Evolutionary conservation across 1,140 invertebrate species (phyloP).

Genomic region (Hylaeus anthracinus): DNA sequence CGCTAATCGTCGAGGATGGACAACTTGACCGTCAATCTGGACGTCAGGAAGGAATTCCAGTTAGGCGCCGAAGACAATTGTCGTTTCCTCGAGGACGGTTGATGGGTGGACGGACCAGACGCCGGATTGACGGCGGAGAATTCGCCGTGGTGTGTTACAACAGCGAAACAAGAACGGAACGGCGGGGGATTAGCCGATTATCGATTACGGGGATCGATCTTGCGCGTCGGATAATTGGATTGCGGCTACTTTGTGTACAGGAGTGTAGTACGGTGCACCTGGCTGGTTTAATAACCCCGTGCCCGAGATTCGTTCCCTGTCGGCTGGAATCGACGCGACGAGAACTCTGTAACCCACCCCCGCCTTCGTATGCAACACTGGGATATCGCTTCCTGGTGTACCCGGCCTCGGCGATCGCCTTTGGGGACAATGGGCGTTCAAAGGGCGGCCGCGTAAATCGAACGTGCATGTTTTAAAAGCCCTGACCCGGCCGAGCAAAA

Average conservation of each 20-base stretch:
- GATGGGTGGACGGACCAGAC: neutral
- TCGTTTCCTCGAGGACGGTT: neutral
- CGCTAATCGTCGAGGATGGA: too few species aligned
- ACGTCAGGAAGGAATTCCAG: neutral
- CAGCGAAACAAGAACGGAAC: neutral
- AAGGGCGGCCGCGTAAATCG: slow-evolving; percentile 21
- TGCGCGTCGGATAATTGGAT: slow-evolving; percentile 54
- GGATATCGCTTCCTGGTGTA: slow-evolving; percentile 32
- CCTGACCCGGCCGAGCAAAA: neutral
- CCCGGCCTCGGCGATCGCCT: slow-evolving; percentile 23
- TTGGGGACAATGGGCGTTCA: slow-evolving; percentile 12
- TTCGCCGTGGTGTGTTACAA: neutral
- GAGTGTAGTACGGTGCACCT: slow-evolving; percentile 4
- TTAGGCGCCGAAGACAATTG: neutral
- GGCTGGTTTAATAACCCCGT: slow-evolving; percentile 56
- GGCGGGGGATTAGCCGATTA: slow-evolving; percentile 27
- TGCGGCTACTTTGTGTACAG: slow-evolving; percentile 48
- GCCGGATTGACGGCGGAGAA: slow-evolving; percentile 4
- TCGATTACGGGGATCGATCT: slow-evolving; percentile 53
- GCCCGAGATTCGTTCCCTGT: slow-evolving; percentile 47
- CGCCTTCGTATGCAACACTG: neutral
- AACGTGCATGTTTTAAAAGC: slow-evolving; percentile 31
- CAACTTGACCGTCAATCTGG: too few species aligned
- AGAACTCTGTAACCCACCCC: slow-evolving; percentile 2
- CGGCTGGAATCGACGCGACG: neutral